Percentiles rank a stretch among this genome's conserved stretches.
phyloP scores from a whole-genome alignment of 2,113 vertebrate genomes.

The Boleophthalmus pectinirostris region DNA sequence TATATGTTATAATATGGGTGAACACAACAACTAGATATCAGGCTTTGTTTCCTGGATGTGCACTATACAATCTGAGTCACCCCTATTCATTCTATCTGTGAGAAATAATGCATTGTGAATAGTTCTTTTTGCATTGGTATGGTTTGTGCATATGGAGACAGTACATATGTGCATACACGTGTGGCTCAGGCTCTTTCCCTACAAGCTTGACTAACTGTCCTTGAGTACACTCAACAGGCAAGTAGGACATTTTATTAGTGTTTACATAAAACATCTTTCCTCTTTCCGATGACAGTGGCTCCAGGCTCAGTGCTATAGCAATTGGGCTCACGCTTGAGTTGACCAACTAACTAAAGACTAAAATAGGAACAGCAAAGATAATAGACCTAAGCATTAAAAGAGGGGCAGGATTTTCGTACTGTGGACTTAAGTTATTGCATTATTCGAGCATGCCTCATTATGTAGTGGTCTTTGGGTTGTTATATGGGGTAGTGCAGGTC shows the following conservation, averaged over 20 bases:
- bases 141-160: constrained; percentile 11
- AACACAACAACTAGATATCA: background rate
- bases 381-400: constrained; percentile 26
- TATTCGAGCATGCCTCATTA: constrained; percentile 28
- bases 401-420: constrained; percentile 29
- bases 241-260: constrained; percentile 60
- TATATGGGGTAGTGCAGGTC: constrained; percentile 56
- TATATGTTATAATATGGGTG: background rate
- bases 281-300: constrained; percentile 57
- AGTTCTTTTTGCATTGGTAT: background rate
- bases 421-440: constrained; percentile 7
- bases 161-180: constrained; percentile 1
- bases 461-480: background rate
- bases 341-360: constrained; percentile 59
- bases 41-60: background rate
- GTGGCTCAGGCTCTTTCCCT: constrained; percentile 37
- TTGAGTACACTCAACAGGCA: constrained; percentile 56
- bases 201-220: constrained; percentile 37
- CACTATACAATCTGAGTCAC: background rate
- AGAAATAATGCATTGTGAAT: background rate
- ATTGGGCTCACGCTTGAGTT: constrained; percentile 61
- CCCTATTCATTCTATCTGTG: background rate
- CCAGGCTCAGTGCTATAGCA: constrained; percentile 35
- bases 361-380: constrained; percentile 56
- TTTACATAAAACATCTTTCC: constrained; percentile 71